Conservation (phyloP, 2,888 invertebrate genomes). For the Argyresthia albistria region DNA sequence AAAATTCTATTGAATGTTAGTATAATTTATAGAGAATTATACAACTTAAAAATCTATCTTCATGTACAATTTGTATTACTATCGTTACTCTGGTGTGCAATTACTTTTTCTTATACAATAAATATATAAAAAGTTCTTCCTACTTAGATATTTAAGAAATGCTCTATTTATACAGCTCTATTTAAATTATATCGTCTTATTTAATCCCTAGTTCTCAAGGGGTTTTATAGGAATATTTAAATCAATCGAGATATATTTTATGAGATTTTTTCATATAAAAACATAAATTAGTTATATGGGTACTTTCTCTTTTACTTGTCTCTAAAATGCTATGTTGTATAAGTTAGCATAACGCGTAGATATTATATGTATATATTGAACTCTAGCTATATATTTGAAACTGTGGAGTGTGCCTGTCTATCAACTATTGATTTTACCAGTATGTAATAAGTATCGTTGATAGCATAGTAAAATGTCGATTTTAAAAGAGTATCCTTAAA, state of each 20-base stretch:
- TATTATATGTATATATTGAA: conserved; percentile 11
- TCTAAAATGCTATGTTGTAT: conserved; percentile 50
- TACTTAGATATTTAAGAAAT: conserved; percentile 55
- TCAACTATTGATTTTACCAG: conserved; percentile 44
- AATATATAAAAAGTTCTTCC: conserved; percentile 46
- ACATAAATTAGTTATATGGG: conserved; percentile 34
- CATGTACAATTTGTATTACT: conserved; percentile 27
- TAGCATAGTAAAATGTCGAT: conserved; percentile 24
- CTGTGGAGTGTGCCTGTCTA: conserved; percentile 37
- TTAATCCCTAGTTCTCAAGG: conserved; percentile 32
- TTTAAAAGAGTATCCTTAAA: conserved; percentile 27
- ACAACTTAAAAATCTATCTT: conserved; percentile 8
- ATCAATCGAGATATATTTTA: conserved; percentile 67
- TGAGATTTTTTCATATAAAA: conserved; percentile 63
- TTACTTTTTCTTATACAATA: conserved; percentile 46
- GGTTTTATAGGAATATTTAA: conserved; percentile 24
- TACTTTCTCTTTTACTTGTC: conserved; percentile 51
- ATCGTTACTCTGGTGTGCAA: conserved; percentile 56
- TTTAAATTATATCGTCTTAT: conserved; percentile 44
- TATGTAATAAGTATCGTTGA: conserved; percentile 29
- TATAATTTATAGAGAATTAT: conserved; percentile 24
- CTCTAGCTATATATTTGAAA: conserved; percentile 2
- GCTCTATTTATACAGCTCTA: conserved; percentile 58
- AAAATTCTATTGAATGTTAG: conserved; percentile 18
- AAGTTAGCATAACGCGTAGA: conserved; percentile 36